Evolutionary conservation across 2,797 vertebrate species (phyloP).

Genomic region (Alauda arvensis): DNA sequence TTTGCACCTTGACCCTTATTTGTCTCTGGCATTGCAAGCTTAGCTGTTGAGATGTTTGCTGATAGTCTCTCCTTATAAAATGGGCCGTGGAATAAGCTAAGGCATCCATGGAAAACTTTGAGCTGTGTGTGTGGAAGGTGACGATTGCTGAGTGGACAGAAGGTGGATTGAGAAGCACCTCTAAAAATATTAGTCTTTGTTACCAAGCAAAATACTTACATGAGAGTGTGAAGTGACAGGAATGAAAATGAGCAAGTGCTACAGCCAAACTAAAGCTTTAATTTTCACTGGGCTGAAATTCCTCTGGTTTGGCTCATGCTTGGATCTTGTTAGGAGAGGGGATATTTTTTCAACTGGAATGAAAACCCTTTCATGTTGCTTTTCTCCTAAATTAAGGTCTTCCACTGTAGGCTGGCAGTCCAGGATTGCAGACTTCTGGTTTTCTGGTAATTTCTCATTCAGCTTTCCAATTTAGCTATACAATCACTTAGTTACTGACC

Average conservation of each 20-base stretch:
- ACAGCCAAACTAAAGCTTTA: not conserved
- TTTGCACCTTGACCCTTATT: not conserved
- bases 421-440: not conserved
- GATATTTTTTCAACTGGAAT: not conserved
- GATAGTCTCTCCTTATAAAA: not conserved
- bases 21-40: not conserved
- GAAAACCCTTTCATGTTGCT: not conserved
- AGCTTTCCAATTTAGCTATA: not conserved
- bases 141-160: not conserved
- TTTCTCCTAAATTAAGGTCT: not conserved
- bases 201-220: conserved; percentile 8
- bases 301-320: not conserved
- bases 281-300: not conserved
- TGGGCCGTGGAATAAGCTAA: not conserved
- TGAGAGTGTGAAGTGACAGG: conserved; percentile 19
- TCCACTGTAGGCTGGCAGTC: not conserved
- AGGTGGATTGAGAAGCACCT: not conserved
- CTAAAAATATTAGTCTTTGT: conserved; percentile 38
- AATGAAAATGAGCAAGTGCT: conserved; percentile 7
- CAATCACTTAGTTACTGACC: not conserved
- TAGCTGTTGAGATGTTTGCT: not conserved
- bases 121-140: not conserved
- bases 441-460: not conserved
- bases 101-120: not conserved
- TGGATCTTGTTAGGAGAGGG: not conserved